phyloP scores from a whole-genome alignment of 2,113 vertebrate genomes.

The Xiphias gladius region DNA sequence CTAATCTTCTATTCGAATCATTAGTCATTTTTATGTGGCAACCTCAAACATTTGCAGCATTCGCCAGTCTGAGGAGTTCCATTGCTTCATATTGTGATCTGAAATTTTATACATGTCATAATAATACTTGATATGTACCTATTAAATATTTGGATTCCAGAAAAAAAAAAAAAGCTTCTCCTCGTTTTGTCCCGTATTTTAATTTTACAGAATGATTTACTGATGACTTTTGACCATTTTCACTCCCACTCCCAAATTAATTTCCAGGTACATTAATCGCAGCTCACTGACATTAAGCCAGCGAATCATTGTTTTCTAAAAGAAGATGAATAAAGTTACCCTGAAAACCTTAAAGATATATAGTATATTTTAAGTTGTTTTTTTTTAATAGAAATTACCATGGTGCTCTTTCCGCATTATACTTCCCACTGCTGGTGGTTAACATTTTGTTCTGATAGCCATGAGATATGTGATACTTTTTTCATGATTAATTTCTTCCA shows the following conservation, averaged over 20 bases:
- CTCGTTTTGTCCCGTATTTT: conserved; percentile 42
- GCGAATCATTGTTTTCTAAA: no score
- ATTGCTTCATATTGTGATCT: conserved; percentile 97
- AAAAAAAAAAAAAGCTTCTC: conserved; percentile 44
- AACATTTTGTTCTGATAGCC: no score
- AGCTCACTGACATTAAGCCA: no score
- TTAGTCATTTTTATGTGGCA: conserved; percentile 90
- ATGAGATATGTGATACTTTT: no score
- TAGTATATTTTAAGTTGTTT: background rate
- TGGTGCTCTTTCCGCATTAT: no score
- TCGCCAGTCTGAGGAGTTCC: conserved; percentile 89
- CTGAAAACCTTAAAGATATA: background rate
- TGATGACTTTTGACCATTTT: background rate
- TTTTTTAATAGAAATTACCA: no score
- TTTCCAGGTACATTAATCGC: background rate
- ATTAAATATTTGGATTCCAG: conserved; percentile 99
- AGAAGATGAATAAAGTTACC: no score
- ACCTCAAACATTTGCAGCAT: conserved; percentile 87
- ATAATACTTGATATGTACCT: conserved; percentile 96
- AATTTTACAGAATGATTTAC: background rate
- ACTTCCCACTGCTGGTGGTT: no score
- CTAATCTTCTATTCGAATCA: conserved; percentile 89
- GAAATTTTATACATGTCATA: conserved; percentile 99
- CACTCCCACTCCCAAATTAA: background rate
- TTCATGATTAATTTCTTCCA: no score